phyloP scores from a whole-genome alignment of 2,113 vertebrate species.

The Cephalopholis sonnerati region DNA sequence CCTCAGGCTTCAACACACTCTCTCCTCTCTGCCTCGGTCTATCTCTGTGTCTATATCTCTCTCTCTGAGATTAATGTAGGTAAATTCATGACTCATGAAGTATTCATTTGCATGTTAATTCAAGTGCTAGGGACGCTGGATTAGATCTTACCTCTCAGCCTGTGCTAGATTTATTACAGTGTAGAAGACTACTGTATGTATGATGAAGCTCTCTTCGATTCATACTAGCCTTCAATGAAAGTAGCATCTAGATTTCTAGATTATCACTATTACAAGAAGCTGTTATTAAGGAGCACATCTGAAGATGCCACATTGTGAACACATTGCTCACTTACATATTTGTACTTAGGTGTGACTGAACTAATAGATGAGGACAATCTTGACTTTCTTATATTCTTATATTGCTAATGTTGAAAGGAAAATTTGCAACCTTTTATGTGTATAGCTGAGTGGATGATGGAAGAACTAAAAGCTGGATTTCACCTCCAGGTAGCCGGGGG shows the following conservation, averaged over 20 bases:
- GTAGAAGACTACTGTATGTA: slow-evolving; percentile 7
- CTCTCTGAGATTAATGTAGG: slow-evolving; percentile 52
- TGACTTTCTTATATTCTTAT: background rate
- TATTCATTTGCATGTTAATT: slow-evolving; percentile 71
- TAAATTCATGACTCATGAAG: slow-evolving; percentile 71
- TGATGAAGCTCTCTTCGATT: slow-evolving; percentile 21
- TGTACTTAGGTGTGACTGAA: background rate
- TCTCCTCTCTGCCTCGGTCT: slow-evolving; percentile 23
- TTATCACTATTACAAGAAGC: slow-evolving; percentile 12
- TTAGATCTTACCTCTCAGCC: slow-evolving; percentile 38
- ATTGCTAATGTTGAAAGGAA: no score
- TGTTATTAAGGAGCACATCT: background rate
- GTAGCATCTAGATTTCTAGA: background rate
- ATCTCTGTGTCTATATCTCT: slow-evolving; percentile 33
- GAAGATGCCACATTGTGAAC: background rate
- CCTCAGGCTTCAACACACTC: slow-evolving; percentile 62
- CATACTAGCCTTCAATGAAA: background rate
- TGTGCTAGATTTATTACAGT: slow-evolving; percentile 38
- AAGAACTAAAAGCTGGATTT: no score
- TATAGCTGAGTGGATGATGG: no score
- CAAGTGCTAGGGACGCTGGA: slow-evolving; percentile 39
- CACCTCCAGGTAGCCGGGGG: no score
- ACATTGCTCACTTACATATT: background rate
- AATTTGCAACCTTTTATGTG: no score
- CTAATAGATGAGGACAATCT: background rate